Conservation (phyloP, 92 coral and sea anemone species). For the Heteractis magnifica region DNA sequence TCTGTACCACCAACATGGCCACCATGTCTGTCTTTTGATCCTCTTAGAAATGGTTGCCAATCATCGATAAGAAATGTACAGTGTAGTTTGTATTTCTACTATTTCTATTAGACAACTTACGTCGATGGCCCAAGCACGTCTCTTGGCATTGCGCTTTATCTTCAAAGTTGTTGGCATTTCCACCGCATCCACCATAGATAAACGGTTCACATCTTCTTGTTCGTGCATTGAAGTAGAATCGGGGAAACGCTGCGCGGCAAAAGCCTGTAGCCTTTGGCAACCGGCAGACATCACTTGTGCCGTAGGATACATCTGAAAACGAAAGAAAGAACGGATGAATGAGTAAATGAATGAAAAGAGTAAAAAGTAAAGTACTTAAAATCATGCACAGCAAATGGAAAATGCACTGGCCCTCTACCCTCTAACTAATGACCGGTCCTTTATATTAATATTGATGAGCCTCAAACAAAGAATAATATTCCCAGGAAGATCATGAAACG, state of each 20-base stretch:
- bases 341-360: not conserved
- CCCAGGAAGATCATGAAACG: no score
- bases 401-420: no score
- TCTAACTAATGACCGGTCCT: no score
- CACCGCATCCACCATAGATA: conserved; percentile 37
- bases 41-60: no score
- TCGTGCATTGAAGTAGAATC: not conserved
- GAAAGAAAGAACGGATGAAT: not conserved
- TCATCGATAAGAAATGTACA: no score
- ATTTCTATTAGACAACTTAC: not conserved
- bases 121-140: not conserved
- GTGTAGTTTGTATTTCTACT: no score
- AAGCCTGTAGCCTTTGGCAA: not conserved
- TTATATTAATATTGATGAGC: no score
- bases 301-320: not conserved
- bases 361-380: no score
- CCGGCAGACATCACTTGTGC: not conserved
- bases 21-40: no score
- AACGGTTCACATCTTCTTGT: conserved; percentile 8
- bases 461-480: no score
- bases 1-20: no score
- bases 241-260: not conserved
- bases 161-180: conserved; percentile 28
- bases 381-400: no score
- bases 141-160: not conserved